Base-by-base conservation (phyloP, 2,888 invertebrate species). In the Hermodice carunculata region DNA sequence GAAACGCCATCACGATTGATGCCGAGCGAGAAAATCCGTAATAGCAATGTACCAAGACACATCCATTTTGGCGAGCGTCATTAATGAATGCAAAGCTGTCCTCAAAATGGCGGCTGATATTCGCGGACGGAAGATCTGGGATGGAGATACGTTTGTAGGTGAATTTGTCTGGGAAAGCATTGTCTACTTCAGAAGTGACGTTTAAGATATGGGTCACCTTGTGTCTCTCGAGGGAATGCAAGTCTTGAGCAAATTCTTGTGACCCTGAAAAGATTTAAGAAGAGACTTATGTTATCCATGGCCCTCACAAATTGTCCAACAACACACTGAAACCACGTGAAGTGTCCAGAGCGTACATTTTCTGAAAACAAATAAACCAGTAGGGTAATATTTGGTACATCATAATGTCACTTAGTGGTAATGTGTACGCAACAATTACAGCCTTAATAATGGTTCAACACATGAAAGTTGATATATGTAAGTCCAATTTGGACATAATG, bases 151-250 rank as follows among this genome's bases (percentile, higher is more conserved):
- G 65, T 17, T 62, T 32, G 66, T 73, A 73, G 29, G 24, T 22
- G 51, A 70, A 67, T 22, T 54, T 46, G 8, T 63, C 60, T 24
- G 69, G 70, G 61, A 65, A 73, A 11, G 28, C 43, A 56, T 59
- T 61, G 28, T 63, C 54, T 17, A 73, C 65, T 37, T 73, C 71
- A 26, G 60, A 44, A n/a, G 73, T 73, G 24, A 66, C 56, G 65
- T 73, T 73, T 3, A 73, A 54, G 26, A 73, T 64, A 52, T 73
- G 73, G 22, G 73, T 71, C 24, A 73, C 68, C 22, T 66, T 61
- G 52, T 67, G 43, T 19, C 65, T 42, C 11, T 66, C 53, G 34
- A 73, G 54, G 17, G 60, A 59, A 37, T 64, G 54, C 44, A 62
- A 56, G 62, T 73, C 70, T 44, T 67, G 69, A 34, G 73, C 69